Evolutionary conservation across 2,797 vertebrate species (phyloP), one percentile per base, ranked within the genome.

Genomic region (Enteromius treurensis): DNA sequence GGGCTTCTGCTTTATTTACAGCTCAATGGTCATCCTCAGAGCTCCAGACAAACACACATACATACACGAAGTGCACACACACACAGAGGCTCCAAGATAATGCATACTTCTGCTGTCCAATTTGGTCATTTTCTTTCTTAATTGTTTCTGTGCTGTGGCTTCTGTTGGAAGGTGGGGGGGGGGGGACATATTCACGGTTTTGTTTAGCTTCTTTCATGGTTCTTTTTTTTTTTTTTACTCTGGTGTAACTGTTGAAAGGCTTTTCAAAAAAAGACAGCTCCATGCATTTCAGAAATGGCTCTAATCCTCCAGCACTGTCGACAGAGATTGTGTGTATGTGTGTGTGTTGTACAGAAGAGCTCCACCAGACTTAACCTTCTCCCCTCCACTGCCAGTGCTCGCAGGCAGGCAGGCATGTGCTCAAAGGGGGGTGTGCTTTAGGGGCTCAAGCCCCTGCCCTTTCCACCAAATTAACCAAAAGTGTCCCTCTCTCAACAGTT

Each of bases 1-100:
- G 85, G 84, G 71, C 77, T 77, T 69, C 82, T 69, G 70, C 79
- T 87, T 89, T 90, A 89, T 88, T 89, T 90, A 90, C 86, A 87
- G 87, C 88, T 86, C 80, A 83, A 84, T 87, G 88, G 88, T 89
- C 87, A 83, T 85, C 85, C 71, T 77, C 79, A 58, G 62, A 85
- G 83, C 83, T 53, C 60, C 83, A 74, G 69, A 79, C 49, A 82
- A 58, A 79, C 77, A 65, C 87, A 84, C 84, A 71, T 70, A 73
- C 62, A 70, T 51, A 80, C 64, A 64, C 17, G 14, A 32, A 64
- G 6, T 34, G 3, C 68, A 58, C 49, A 69, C 77, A 42, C 29
- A 64, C 55, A 73, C 84, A 77, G 21, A 23, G 55, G 69, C 70
- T 74, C 34, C 26, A 64, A 83, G 77, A 75, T 60, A 83, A 67